Base-by-base conservation (phyloP, 2,113 vertebrate genomes). In the Rallus limicola region DNA sequence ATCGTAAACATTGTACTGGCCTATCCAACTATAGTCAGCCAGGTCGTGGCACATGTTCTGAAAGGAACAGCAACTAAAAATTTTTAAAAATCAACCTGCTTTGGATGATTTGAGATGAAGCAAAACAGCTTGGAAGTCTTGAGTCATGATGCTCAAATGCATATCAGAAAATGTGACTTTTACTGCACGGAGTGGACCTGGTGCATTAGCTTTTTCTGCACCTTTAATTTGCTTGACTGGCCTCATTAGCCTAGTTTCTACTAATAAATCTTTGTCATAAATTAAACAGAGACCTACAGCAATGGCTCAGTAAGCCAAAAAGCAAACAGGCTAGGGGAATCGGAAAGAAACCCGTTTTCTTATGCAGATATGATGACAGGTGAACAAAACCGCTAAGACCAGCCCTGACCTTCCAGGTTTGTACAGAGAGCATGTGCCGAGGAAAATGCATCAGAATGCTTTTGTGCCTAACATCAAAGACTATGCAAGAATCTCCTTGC, bases 221-320 rank as follows among this genome's bases (percentile, higher is more conserved):
- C 50, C 52, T 82, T 83, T 71, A 40, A 52, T 83, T 86, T 92
- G 31, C 52, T 88, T 86, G 60, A 48, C 36, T 34, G 67, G 56
- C 58, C 59, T 92, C 88, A 76, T 76, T 88, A 86, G 59, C 80
- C 38, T 75, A 42, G 72, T 84, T 81, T 89, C 69, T 88, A 28
- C 38, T 78, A 50, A 56, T 56, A 77, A 63, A 68, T 71, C 33
- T 89, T 82, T 53, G 24, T 68, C 38, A 79, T 91, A 86, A 92
- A 81, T 92, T 56, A 56, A 93, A 64, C 21, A 36, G 64, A 59
- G 17, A 46, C 50, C n/a, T 50, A 44, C 2, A 8, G 19, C 72
- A 56, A 13, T 67, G 53, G 50, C 19, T 44, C 33, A 33, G 28
- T 56, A 84, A 89, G 3, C 21, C 79, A 65, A 85, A 87, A 48